These are phyloP conservation scores for Hepsetus odoe DNA, from an alignment of 2,113 vertebrate species.

Conservation along the genomic window DNA sequence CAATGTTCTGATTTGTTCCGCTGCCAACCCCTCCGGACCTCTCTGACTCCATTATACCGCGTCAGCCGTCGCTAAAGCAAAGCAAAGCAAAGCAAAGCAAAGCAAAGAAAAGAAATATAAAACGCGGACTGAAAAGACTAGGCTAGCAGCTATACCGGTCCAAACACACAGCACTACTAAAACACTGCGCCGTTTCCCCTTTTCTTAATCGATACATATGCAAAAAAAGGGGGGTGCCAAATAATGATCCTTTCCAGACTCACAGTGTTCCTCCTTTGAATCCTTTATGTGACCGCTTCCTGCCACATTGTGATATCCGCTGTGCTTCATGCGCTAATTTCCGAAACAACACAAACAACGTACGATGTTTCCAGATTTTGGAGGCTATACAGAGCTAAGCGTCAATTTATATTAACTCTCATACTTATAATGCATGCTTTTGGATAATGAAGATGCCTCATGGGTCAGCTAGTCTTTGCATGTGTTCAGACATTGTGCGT, in stretches of 20 bases:
- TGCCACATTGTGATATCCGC: constrained; percentile 72
- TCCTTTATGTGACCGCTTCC: constrained; percentile 62
- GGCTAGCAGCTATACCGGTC: constrained; percentile 47
- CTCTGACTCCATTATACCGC: constrained; percentile 80
- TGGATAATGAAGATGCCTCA: neutral
- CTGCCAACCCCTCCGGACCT: constrained; percentile 74
- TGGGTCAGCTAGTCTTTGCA: neutral
- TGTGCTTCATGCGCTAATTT: constrained; percentile 46
- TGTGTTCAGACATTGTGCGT: neutral
- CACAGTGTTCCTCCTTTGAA: neutral
- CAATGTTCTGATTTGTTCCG: constrained; percentile 73
- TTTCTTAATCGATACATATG: constrained; percentile 70
- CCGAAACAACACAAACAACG: constrained; percentile 24
- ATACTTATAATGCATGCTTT: neutral
- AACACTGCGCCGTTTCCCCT: constrained; percentile 53
- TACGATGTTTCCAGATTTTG: neutral
- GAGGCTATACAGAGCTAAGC: neutral
- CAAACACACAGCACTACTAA: constrained; percentile 55
- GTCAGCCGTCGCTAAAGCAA: constrained; percentile 69
- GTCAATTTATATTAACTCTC: constrained; percentile 19
- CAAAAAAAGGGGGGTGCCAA: constrained; percentile 51
- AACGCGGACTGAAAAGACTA: constrained; percentile 59
- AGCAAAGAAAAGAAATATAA: too few relatives aligned
- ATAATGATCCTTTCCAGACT: constrained; percentile 53
- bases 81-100: constrained; percentile 68